Conservation (phyloP, 2,888 invertebrate genomes). For the Frankliniella intonsa region DNA sequence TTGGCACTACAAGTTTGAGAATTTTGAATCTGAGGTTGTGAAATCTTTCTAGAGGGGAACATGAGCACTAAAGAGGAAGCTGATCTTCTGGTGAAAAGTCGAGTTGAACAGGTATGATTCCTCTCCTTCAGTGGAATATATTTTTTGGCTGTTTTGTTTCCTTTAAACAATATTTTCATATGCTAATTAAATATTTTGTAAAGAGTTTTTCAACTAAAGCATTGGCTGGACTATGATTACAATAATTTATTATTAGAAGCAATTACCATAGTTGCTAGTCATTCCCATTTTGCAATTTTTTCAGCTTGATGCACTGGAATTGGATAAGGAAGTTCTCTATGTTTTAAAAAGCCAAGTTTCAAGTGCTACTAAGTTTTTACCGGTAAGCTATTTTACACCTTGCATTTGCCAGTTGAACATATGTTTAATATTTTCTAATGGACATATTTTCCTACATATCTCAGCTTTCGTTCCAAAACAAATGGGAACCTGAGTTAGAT, state of each 20-base stretch:
- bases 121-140: too few relatives aligned
- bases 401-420: neutral
- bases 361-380: neutral
- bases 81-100: neutral
- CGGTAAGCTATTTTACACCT: neutral
- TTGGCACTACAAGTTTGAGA: too few relatives aligned
- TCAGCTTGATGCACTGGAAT: constrained; percentile 5
- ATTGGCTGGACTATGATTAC: too few relatives aligned
- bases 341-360: neutral
- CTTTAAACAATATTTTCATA: neutral
- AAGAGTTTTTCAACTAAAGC: too few relatives aligned
- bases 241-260: neutral
- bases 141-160: neutral
- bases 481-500: neutral
- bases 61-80: neutral
- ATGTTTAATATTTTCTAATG: neutral
- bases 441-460: neutral
- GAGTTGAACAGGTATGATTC: neutral
- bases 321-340: neutral
- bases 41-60: neutral
- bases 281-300: neutral
- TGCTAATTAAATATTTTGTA: neutral
- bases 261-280: neutral
- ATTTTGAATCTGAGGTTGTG: too few relatives aligned
- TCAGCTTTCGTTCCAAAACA: neutral